A percentile compares a stretch with the other conserved stretches of the same genome.
Conservation (phyloP, 2,797 vertebrate species). For the Loris lydekkerianus region DNA sequence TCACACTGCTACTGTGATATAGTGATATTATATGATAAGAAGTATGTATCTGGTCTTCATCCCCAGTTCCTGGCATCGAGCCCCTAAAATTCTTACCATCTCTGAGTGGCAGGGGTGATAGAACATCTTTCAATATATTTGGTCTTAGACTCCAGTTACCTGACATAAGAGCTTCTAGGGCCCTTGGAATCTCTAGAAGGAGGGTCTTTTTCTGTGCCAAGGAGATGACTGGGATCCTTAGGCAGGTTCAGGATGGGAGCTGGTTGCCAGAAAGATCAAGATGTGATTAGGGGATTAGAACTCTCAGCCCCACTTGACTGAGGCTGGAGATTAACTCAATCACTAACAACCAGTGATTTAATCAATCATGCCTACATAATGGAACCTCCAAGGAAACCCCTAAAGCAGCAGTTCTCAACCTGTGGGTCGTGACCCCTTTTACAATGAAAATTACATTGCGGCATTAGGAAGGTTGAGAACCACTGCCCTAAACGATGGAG, state of each 20-base stretch:
- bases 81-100: not conserved
- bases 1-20: not conserved
- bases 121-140: not conserved
- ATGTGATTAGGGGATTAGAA: not conserved
- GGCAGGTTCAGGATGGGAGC: not conserved
- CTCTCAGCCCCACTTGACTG: no score
- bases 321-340: not conserved
- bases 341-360: not conserved
- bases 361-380: not conserved
- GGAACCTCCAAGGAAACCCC: not conserved
- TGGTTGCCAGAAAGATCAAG: not conserved
- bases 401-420: not conserved
- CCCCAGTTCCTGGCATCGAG: not conserved
- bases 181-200: not conserved
- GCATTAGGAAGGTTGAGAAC: not conserved
- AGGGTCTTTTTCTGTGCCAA: not conserved
- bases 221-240: not conserved
- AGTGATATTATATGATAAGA: not conserved
- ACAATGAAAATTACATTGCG: no score
- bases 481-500: no score
- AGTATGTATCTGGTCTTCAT: not conserved
- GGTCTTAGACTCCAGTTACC: not conserved
- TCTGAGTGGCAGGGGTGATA: not conserved
- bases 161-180: not conserved
- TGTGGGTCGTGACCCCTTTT: no score